Base-by-base conservation (phyloP, 2,113 vertebrate species). In the Mustela lutreola region DNA sequence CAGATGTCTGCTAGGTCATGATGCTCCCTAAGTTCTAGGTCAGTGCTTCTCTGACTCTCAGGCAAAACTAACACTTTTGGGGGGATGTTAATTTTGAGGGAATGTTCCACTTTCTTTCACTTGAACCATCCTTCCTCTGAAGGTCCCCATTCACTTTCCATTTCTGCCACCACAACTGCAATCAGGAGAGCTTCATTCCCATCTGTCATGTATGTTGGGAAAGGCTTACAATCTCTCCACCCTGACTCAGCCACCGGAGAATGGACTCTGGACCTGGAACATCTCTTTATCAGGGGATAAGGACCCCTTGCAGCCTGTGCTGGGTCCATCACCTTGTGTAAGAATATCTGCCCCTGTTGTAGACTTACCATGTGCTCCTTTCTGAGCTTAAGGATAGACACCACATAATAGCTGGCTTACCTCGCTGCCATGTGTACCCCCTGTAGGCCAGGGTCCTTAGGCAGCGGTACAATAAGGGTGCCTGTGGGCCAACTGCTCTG, bases 1-100 rank as follows among this genome's bases (percentile, higher is more conserved):
- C 10, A 5, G 36, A 11, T 15, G 19, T 7, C n/a, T 16, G 4
- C 15, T 19, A 48, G 8, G 1, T 31, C 62, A 2, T 5, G 14
- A 53, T n/a, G 24, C 36, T 42, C 63, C 24, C 3, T 22, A 8
- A 60, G 22, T 5, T 33, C 19, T 0, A 53, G 16, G 36, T 56
- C 45, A 24, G 1, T 31, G 28, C 36, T 63, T 45, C 91, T 73
- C 26, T 33, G 36, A 33, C 60, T 71, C 78, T 75, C 11, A 45
- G 5, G 28, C 56, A 60, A 15, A 73, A 11, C 31, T 39, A 39
- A 11, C 0, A 15, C n/a, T 33, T 45, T 19, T 81, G 78, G 10
- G 21, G 28, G 11, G 26, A 45, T 4, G 45, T 28, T 89, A 24
- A 22, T 71, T 62, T 80, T 31, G 60, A 70, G 79, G 26, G 24